These are phyloP conservation scores for Urocynchramus pylzowi DNA, from an alignment of 2,113 vertebrate species.

Conservation along the genomic window DNA sequence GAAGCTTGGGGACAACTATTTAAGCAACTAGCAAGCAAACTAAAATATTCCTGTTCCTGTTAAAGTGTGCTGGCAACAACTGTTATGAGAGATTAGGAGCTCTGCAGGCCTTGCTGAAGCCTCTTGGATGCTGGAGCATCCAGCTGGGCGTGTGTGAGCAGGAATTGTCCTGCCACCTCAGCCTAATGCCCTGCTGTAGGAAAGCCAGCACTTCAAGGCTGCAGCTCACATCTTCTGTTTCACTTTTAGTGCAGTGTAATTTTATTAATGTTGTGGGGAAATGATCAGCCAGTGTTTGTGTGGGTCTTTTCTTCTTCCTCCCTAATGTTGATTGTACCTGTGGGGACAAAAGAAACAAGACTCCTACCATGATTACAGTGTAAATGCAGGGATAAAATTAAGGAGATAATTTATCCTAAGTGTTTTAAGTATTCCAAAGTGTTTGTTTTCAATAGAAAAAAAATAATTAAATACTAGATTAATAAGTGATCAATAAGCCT, in stretches of 20 bases:
- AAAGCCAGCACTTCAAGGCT: background rate
- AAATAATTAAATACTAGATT: background rate
- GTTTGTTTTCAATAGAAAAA: background rate
- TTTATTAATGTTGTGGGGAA: background rate
- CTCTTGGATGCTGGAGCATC: background rate
- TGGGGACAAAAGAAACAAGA: background rate
- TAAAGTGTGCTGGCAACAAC: background rate
- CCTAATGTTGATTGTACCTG: background rate
- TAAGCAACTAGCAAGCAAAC: background rate
- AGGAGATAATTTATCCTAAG: background rate
- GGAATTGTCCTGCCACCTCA: background rate
- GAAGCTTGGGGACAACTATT: background rate
- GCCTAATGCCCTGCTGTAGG: background rate
- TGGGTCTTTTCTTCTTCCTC: background rate
- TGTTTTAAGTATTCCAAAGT: background rate
- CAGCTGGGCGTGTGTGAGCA: rapidly evolving
- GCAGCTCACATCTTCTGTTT: background rate
- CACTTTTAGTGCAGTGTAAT: background rate
- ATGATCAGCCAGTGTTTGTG: background rate
- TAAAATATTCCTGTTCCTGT: background rate
- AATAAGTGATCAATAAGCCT: background rate
- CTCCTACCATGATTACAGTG: background rate
- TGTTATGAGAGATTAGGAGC: rapidly evolving
- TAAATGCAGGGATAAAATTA: background rate
- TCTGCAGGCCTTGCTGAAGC: background rate